Percentiles rank a stretch among this genome's conserved stretches.
These are phyloP conservation scores for Tetropium fuscum DNA, from an alignment of 2,888 invertebrate genomes.

Conservation along the genomic window DNA sequence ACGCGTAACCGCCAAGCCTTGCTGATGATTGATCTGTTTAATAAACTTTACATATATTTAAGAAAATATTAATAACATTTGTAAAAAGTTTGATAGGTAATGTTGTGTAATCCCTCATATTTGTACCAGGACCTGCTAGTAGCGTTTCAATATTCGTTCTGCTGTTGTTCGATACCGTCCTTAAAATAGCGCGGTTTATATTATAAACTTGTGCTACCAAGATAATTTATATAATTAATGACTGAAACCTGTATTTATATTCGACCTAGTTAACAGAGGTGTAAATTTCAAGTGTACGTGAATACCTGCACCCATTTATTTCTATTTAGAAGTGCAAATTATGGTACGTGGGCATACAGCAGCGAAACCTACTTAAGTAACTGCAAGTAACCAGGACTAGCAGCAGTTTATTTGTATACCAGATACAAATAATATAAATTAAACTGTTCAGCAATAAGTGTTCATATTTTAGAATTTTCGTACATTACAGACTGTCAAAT, in stretches of 20 bases:
- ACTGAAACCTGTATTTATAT: slow-evolving; percentile 24
- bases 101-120: neutral
- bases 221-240: slow-evolving; percentile 33
- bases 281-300: slow-evolving; percentile 1
- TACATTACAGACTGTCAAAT: no score
- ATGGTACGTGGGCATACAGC: neutral
- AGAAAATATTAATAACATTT: neutral
- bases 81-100: neutral
- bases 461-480: no score
- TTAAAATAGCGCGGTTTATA: slow-evolving; percentile 17
- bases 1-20: no score
- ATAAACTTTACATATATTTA: no score
- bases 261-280: slow-evolving; percentile 26
- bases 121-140: neutral
- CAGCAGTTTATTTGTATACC: no score
- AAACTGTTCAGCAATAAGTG: no score
- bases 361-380: no score
- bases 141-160: neutral
- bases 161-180: neutral
- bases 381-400: no score
- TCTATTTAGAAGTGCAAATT: slow-evolving; percentile 2
- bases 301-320: slow-evolving; percentile 8
- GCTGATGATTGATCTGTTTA: no score
- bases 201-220: slow-evolving; percentile 31
- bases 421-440: no score